Percentiles rank a stretch among this genome's conserved stretches.
phyloP scores from a whole-genome alignment of 2,797 vertebrate genomes.

The Ficedula albicollis region DNA sequence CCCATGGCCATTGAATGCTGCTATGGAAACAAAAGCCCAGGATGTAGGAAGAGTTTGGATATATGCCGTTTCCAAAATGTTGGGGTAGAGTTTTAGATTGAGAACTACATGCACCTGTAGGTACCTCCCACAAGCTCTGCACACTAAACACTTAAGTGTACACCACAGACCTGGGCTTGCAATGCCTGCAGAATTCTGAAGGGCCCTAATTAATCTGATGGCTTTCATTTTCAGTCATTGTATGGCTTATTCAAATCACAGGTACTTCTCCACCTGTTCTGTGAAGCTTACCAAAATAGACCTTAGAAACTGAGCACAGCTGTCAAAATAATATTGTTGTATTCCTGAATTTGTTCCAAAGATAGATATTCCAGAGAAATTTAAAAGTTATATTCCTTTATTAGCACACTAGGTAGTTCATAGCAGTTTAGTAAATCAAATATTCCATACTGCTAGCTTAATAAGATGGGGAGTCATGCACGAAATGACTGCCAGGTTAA shows the following conservation, averaged over 20 bases:
- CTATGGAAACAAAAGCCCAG: conserved; percentile 66
- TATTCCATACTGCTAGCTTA: conserved; percentile 82
- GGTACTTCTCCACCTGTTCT: conserved; percentile 68
- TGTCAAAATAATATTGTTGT: conserved; percentile 72
- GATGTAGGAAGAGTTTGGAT: conserved; percentile 14
- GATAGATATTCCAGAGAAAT: conserved; percentile 71
- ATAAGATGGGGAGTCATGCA: conserved; percentile 81
- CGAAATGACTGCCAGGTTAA: conserved; percentile 84
- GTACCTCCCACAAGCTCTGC: conserved; percentile 22
- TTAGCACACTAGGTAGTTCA: conserved; percentile 75
- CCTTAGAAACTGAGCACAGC: conserved; percentile 67
- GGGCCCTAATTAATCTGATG: conserved; percentile 47
- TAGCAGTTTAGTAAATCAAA: conserved; percentile 81
- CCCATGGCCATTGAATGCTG: conserved; percentile 63
- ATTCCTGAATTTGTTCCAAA: conserved; percentile 69
- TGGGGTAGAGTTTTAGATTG: conserved; percentile 39
- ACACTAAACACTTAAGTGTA: not conserved
- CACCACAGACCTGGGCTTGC: not conserved
- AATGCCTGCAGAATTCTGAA: conserved; percentile 38
- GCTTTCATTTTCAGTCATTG: conserved; percentile 68
- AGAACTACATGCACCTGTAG: conserved; percentile 12
- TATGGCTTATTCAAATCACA: conserved; percentile 69
- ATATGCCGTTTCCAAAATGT: conserved; percentile 52
- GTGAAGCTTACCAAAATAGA: conserved; percentile 69
- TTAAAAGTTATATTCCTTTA: conserved; percentile 75